Evolutionary conservation across 2,113 vertebrate species (phyloP).

Genomic region (Periophthalmus modestus): DNA sequence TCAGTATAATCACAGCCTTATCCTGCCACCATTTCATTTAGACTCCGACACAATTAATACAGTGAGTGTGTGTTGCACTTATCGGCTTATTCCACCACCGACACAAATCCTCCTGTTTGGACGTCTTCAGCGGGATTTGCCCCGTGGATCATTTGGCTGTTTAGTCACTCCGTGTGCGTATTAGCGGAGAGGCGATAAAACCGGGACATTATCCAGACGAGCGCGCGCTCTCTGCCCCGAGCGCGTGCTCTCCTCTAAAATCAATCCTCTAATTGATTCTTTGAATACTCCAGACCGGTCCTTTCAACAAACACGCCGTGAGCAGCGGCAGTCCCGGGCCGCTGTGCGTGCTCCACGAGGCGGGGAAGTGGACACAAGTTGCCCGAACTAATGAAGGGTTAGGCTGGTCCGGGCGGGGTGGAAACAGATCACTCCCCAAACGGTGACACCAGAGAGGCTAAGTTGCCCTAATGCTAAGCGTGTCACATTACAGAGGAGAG

Average conservation of each 20-base stretch:
- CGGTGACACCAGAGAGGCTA: slow-evolving; percentile 24
- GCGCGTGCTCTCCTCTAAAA: slow-evolving; percentile 14
- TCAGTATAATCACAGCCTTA: slow-evolving; percentile 9
- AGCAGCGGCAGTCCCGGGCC: slow-evolving; percentile 3
- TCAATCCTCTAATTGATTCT: slow-evolving; percentile 59
- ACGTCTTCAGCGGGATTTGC: slow-evolving; percentile 58
- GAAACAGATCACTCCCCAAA: slow-evolving; percentile 9
- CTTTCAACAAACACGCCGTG: slow-evolving; percentile 17
- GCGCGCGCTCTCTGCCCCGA: not conserved
- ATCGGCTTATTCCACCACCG: slow-evolving; percentile 62
- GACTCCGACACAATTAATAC: slow-evolving; percentile 61
- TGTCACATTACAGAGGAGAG: slow-evolving; percentile 42
- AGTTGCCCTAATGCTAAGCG: slow-evolving; percentile 26
- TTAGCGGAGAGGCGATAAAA: slow-evolving; percentile 43
- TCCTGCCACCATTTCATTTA: slow-evolving; percentile 47
- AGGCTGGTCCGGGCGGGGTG: not conserved
- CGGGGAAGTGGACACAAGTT: slow-evolving; percentile 25
- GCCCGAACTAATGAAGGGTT: slow-evolving; percentile 30
- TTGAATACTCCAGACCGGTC: slow-evolving; percentile 12
- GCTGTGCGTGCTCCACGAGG: not conserved
- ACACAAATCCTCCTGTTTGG: slow-evolving; percentile 62
- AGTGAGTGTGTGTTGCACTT: slow-evolving; percentile 58
- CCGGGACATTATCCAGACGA: slow-evolving; percentile 33
- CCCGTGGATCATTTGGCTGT: slow-evolving; percentile 52
- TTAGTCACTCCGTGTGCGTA: slow-evolving; percentile 25